These are phyloP conservation scores for Cantharis flavilabris DNA, from an alignment of 2,888 invertebrate genomes.

Conservation along the genomic window DNA sequence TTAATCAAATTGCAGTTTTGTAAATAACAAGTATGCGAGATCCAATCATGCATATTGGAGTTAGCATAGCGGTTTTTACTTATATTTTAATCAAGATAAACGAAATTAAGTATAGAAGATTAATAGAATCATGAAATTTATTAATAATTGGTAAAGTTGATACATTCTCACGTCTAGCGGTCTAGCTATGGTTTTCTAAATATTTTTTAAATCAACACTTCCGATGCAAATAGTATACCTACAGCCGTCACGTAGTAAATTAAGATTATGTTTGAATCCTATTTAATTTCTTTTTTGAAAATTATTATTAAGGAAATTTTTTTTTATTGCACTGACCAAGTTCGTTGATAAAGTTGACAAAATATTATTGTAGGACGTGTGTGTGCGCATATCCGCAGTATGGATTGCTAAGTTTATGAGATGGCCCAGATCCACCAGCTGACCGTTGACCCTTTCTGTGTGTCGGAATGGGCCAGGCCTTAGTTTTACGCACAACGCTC, in stretches of 20 bases:
- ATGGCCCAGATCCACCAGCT: slow-evolving; percentile 22
- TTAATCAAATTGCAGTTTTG: background rate
- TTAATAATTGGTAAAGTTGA: background rate
- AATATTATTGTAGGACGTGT: slow-evolving; percentile 2
- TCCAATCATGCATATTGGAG: background rate
- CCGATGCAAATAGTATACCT: background rate
- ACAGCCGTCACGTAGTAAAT: background rate
- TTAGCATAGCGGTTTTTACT: background rate
- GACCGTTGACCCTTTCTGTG: slow-evolving; percentile 30
- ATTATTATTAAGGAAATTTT: background rate
- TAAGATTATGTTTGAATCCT: background rate
- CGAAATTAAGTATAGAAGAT: background rate
- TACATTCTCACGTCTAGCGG: background rate
- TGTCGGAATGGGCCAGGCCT: slow-evolving; percentile 26
- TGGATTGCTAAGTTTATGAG: slow-evolving; percentile 10
- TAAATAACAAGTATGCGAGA: background rate
- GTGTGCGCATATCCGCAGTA: slow-evolving; percentile 20
- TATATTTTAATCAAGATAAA: slow-evolving; percentile 1
- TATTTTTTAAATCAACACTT: background rate
- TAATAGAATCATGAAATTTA: background rate
- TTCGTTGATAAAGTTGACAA: background rate
- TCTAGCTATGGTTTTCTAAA: background rate
- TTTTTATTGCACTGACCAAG: background rate
- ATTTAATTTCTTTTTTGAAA: background rate
- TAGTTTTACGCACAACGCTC: slow-evolving; percentile 23